Conservation (phyloP, 2,113 vertebrate genomes). For the Corydoras maculifer region DNA sequence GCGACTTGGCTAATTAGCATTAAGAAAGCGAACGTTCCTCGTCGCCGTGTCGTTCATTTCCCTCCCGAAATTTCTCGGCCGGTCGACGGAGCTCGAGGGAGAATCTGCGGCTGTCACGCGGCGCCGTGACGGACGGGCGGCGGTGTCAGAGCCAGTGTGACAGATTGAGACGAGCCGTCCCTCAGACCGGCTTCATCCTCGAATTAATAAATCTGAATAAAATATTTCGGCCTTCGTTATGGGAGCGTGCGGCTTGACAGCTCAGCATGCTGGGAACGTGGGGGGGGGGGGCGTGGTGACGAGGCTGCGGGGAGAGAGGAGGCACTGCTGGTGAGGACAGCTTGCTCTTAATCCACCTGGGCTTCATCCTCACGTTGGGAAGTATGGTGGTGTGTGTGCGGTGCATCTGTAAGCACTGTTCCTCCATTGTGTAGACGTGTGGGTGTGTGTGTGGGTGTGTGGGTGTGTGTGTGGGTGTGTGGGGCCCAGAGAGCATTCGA, state of each 20-base stretch:
- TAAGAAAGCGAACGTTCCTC: conserved; percentile 99
- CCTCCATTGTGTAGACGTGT: conserved; percentile 3
- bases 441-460: conserved; percentile 4
- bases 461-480: conserved; percentile 12
- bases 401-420: conserved; percentile 36
- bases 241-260: conserved; percentile 90
- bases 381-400: conserved; percentile 17
- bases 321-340: conserved; percentile 84
- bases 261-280: conserved; percentile 84
- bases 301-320: conserved; percentile 62
- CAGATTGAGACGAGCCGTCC: conserved; percentile 99
- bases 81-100: conserved; percentile 85
- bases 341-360: conserved; percentile 96
- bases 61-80: conserved; percentile 95
- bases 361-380: conserved; percentile 66
- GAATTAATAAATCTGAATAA: conserved; percentile 99
- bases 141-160: conserved; percentile 90
- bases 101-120: conserved; percentile 97
- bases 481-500: conserved; percentile 9
- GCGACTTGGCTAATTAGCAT: conserved; percentile 93
- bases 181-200: conserved; percentile 98
- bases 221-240: conserved; percentile 99
- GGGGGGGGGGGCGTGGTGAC: conserved; percentile 61
- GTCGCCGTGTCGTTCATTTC: conserved; percentile 98
- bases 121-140: conserved; percentile 98